phyloP scores from a whole-genome alignment of 2,888 invertebrate genomes.

The Philereme vetulata region DNA sequence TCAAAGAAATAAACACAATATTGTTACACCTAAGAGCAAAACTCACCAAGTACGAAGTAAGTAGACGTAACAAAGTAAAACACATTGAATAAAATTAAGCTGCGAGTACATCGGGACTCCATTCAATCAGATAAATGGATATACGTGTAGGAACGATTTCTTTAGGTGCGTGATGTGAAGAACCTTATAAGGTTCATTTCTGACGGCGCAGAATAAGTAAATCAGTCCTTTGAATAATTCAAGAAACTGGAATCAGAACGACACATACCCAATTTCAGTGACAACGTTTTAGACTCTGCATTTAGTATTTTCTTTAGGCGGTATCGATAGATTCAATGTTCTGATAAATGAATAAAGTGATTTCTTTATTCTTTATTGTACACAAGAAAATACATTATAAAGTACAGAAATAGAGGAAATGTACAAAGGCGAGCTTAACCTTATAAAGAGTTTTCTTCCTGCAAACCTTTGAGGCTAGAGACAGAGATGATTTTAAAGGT shows the following conservation, averaged over 20 bases:
- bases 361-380: too few relatives aligned
- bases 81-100: slow-evolving; percentile 23
- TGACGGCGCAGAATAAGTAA: slow-evolving; percentile 37
- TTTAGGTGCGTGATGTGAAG: slow-evolving; percentile 35
- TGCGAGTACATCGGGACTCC: slow-evolving; percentile 21
- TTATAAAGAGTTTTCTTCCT: too few relatives aligned
- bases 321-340: slow-evolving; percentile 6
- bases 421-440: too few relatives aligned
- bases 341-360: too few relatives aligned
- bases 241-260: slow-evolving; percentile 37
- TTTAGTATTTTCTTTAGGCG: slow-evolving; percentile 14
- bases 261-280: slow-evolving; percentile 33
- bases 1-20: too few relatives aligned
- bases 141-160: slow-evolving; percentile 33
- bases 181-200: slow-evolving; percentile 34
- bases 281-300: slow-evolving; percentile 28
- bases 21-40: too few relatives aligned
- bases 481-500: too few relatives aligned
- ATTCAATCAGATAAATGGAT: slow-evolving; percentile 39
- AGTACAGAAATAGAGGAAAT: too few relatives aligned
- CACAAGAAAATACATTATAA: too few relatives aligned
- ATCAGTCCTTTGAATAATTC: slow-evolving; percentile 42
- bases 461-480: too few relatives aligned
- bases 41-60: not conserved
- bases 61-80: slow-evolving; percentile 7